Conservation (phyloP, 2,888 invertebrate genomes). For the Drosophila parthenogenetica region DNA sequence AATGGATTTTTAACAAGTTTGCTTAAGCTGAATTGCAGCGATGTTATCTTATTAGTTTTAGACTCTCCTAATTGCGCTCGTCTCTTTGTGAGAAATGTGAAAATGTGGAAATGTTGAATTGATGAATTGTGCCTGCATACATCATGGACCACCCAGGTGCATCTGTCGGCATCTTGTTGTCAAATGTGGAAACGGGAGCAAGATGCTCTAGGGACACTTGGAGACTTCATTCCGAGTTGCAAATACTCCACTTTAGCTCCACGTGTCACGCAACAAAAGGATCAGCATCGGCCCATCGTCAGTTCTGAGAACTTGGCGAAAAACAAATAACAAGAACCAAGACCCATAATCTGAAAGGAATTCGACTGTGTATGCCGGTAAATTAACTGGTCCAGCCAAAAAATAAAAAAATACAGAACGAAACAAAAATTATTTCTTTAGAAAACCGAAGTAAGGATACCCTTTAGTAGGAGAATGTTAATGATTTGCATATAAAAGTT, state of each 20-base stretch:
- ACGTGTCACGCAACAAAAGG: conserved; percentile 22
- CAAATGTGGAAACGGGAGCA: conserved; percentile 9
- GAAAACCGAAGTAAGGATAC: too few relatives aligned
- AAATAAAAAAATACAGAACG: conserved; percentile 11
- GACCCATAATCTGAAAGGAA: conserved; percentile 41
- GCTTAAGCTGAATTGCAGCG: conserved; percentile 34
- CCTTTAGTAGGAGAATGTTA: too few relatives aligned
- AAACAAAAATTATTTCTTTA: background rate
- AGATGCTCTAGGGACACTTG: conserved; percentile 22
- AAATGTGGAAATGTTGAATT: conserved; percentile 18
- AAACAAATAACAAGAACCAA: conserved; percentile 39
- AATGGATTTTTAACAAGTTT: conserved; percentile 57
- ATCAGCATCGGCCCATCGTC: conserved; percentile 11
- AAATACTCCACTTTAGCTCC: conserved; percentile 9
- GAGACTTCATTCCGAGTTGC: conserved; percentile 3
- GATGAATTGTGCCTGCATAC: conserved; percentile 25
- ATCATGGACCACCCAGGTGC: conserved; percentile 47
- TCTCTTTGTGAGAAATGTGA: conserved; percentile 23
- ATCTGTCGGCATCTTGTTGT: conserved; percentile 23
- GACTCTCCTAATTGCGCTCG: conserved; percentile 52
- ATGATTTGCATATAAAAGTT: too few relatives aligned
- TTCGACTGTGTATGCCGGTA: conserved; percentile 32
- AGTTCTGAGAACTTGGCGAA: conserved; percentile 34
- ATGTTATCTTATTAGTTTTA: conserved; percentile 59
- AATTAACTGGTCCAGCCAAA: conserved; percentile 33